Conservation (phyloP, 2,797 vertebrate genomes). For the Sphenopsis melanotis region DNA sequence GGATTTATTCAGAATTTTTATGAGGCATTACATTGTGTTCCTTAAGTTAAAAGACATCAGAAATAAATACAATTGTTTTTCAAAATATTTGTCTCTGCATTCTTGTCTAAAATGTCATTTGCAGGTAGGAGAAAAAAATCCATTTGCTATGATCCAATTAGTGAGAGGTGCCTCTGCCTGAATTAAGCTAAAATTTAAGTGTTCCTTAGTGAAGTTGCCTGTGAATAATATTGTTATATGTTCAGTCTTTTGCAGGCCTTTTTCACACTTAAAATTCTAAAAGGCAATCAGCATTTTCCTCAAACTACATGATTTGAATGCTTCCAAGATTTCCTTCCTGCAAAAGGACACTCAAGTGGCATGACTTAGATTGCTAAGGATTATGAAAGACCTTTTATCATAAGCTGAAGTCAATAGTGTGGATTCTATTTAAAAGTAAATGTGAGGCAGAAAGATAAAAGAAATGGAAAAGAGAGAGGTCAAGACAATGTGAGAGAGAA, state of each 20-base stretch:
- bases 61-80: neutral
- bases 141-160: neutral
- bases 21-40: neutral
- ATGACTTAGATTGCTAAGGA: neutral
- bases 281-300: neutral
- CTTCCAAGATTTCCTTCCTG: neutral
- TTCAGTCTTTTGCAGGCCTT: neutral
- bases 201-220: neutral
- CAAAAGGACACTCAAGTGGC: neutral
- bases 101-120: neutral
- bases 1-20: neutral
- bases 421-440: neutral
- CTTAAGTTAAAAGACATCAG: neutral
- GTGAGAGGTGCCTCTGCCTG: neutral
- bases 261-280: neutral
- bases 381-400: neutral
- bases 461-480: neutral
- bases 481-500: neutral
- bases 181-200: neutral
- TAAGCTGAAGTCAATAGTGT: neutral
- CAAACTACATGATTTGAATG: neutral
- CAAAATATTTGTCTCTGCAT: neutral
- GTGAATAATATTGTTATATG: neutral
- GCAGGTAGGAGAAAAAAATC: neutral
- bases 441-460: neutral